These are phyloP conservation scores for Therioaphis trifolii DNA, from an alignment of 2,888 invertebrate genomes.

Conservation along the genomic window DNA sequence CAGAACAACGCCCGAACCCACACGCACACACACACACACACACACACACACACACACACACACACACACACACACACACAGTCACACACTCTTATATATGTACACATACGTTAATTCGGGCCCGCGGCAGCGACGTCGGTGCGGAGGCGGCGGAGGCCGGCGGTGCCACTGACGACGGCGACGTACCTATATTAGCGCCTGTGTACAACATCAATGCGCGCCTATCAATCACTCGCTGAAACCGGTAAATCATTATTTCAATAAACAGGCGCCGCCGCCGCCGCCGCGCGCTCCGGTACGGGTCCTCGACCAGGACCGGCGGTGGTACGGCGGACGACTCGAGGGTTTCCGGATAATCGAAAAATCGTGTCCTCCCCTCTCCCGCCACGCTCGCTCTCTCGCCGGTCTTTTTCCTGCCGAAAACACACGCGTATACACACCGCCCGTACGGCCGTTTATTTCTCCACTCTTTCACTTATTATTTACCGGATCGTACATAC, in stretches of 20 bases:
- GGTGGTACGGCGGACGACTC: neutral
- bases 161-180: neutral
- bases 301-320: too few species aligned
- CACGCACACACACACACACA: too few species aligned
- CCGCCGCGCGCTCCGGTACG: neutral
- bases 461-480: neutral
- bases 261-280: constrained; percentile 47
- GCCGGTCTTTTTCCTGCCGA: too few species aligned
- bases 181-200: constrained; percentile 28
- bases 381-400: neutral
- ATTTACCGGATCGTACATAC: neutral
- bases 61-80: too few species aligned
- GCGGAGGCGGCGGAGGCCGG: neutral
- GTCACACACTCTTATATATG: too few species aligned
- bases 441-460: neutral
- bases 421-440: neutral
- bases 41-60: too few species aligned
- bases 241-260: constrained; percentile 62
- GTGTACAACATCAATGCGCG: constrained; percentile 35
- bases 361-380: constrained; percentile 42
- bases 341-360: constrained; percentile 56
- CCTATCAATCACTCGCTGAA: constrained; percentile 54
- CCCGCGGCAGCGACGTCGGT: neutral
- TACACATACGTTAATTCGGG: too few species aligned
- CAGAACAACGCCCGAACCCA: too few species aligned